Conservation (phyloP, 2,113 vertebrate species). For the Passer montanus region DNA sequence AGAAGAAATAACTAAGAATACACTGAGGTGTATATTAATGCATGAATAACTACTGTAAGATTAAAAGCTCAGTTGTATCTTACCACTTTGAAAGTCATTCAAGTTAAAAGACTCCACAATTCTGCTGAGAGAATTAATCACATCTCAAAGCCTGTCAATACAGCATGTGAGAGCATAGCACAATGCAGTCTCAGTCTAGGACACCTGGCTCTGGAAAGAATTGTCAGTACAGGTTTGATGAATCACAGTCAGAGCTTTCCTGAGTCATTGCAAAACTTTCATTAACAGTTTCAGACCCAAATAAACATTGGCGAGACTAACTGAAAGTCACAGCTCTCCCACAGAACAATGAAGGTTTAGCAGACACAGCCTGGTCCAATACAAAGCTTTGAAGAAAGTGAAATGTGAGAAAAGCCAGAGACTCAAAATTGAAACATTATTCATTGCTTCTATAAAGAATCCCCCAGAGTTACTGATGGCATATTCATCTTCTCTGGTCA, state of each 20-base stretch:
- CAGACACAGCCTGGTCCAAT: background rate
- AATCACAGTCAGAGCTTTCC: background rate
- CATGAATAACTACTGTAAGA: background rate
- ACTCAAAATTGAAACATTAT: background rate
- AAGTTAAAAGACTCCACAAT: background rate
- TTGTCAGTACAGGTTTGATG: slow-evolving; percentile 12
- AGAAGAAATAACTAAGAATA: background rate
- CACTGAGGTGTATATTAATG: background rate
- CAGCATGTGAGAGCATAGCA: fast-evolving
- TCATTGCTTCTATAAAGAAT: background rate
- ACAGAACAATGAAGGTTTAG: background rate
- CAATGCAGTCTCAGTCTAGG: background rate
- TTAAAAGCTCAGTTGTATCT: background rate
- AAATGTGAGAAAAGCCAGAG: slow-evolving; percentile 7
- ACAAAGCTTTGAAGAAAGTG: slow-evolving; percentile 9
- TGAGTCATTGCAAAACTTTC: slow-evolving; percentile 24
- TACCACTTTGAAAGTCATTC: background rate
- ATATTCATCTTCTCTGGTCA: background rate
- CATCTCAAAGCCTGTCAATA: background rate
- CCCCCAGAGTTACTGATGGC: background rate
- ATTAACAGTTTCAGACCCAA: background rate
- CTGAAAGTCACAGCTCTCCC: background rate
- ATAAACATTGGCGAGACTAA: background rate
- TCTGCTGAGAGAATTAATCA: background rate
- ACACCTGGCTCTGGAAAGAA: background rate